phyloP scores from a whole-genome alignment of 2,888 invertebrate species.

The Philonicus albiceps region DNA sequence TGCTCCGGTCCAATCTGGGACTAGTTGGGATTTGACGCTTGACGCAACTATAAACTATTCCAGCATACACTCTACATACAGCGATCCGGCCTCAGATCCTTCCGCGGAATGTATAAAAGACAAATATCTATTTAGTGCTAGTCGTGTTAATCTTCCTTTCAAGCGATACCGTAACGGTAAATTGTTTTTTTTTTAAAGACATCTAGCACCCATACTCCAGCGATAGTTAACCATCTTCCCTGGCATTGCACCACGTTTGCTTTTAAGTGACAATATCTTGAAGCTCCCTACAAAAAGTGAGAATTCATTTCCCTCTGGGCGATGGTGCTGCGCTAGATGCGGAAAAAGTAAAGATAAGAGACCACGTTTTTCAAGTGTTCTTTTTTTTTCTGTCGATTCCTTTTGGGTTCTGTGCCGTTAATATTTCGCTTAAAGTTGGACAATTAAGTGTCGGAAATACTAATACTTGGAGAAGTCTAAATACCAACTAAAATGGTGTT shows the following conservation, averaged over 20 bases:
- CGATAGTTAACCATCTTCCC: not conserved
- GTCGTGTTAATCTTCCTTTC: constrained; percentile 30
- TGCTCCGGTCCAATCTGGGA: not conserved
- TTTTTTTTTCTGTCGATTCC: not conserved
- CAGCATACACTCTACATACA: not conserved
- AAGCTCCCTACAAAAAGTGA: constrained; percentile 20
- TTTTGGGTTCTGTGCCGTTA: not conserved
- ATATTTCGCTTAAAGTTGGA: not conserved
- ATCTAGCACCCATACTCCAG: not conserved
- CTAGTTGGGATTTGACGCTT: not conserved
- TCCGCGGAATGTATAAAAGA: constrained; percentile 4
- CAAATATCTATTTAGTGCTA: not conserved
- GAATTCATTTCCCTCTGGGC: not conserved
- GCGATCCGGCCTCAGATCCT: not conserved
- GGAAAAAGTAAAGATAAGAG: not conserved
- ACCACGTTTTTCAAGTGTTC: not conserved
- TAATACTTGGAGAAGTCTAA: not conserved
- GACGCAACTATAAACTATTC: not conserved
- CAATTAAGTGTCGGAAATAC: not conserved
- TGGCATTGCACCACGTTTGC: not conserved
- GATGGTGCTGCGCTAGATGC: not conserved
- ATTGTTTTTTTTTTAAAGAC: not conserved
- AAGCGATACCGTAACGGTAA: constrained; percentile 30
- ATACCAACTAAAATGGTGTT: constrained; percentile 3
- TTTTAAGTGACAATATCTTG: not conserved